Base-by-base conservation (phyloP, 2,797 vertebrate species). In the Muscicapa comitata region DNA sequence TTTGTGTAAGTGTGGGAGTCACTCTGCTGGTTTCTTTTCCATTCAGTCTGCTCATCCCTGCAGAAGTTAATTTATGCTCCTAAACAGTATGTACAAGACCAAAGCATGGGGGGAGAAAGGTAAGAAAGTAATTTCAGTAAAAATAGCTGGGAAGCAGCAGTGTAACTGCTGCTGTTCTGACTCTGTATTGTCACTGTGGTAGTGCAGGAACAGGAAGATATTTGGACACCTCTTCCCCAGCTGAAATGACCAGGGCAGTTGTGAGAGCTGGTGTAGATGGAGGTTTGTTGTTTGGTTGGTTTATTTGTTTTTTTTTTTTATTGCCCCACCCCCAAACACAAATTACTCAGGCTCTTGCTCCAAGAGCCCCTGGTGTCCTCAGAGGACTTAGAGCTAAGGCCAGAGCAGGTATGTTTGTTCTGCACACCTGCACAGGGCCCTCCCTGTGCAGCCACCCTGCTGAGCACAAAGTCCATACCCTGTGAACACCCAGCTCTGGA, bases 21-120 rank as follows among this genome's bases (percentile, higher is more conserved):
- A 48, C 47, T 50, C 35, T 21, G 78, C 33, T 75, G 5, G 20
- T 53, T 76, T 80, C 61, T 31, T 79, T 94, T 67, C 13, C n/a
- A 38, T 25, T 58, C 15, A 7, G 24, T 57, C 71, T 47, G 45
- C 42, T 88, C 23, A 6, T 59, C 66, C 18, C 38, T 67, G 37
- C 37, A 66, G 25, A 19, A 81, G 16, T 58, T 31, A 5, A 63
- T 48, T 42, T 37, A 26, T 21, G 33, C 43, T 35, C 25, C 33
- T 70, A 6, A 42, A 47, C 2, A 82, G 2, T 11, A 6, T 2
- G 10, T 13, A 25, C 0, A 5, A 66, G n/a, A 59, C 6, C 2
- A 2, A 76, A 79, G 17, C 21, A 37, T 6, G 55, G 63, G 40
- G 19, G 12, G 33, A 3, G 54, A 58, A 58, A 54, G 13, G 1